phyloP scores from a whole-genome alignment of 2,113 vertebrate genomes.

The Arenaria interpres region DNA sequence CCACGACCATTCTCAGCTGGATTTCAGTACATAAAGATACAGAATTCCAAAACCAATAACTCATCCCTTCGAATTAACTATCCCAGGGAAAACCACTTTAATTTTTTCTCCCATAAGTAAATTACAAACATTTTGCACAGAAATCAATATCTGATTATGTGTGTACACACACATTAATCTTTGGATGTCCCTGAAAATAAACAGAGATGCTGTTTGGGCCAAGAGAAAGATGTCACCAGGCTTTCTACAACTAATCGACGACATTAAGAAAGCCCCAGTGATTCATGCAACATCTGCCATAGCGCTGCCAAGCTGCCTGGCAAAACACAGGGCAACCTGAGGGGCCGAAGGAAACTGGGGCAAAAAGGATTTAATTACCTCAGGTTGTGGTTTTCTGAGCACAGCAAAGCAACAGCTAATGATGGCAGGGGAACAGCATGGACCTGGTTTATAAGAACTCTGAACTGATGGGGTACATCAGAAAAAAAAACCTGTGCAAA shows the following conservation, averaged over 20 bases:
- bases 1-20: not conserved
- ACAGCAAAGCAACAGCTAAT: not conserved
- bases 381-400: not conserved
- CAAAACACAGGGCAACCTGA: not conserved
- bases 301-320: not conserved
- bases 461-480: not conserved
- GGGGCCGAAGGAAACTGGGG: not conserved
- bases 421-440: not conserved
- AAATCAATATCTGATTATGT: slow-evolving; percentile 39
- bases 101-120: slow-evolving; percentile 19
- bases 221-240: not conserved
- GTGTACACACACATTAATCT: not conserved
- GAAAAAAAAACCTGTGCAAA: not conserved
- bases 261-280: not conserved
- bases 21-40: not conserved
- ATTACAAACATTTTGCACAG: not conserved
- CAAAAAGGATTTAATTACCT: not conserved
- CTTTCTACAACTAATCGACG: not conserved
- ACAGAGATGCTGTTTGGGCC: not conserved
- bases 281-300: not conserved
- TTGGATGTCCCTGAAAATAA: not conserved
- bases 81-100: not conserved
- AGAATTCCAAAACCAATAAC: slow-evolving; percentile 23
- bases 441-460: not conserved
- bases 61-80: not conserved